These are phyloP conservation scores for Carassius carassius DNA, from an alignment of 2,113 vertebrate genomes.

Conservation along the genomic window DNA sequence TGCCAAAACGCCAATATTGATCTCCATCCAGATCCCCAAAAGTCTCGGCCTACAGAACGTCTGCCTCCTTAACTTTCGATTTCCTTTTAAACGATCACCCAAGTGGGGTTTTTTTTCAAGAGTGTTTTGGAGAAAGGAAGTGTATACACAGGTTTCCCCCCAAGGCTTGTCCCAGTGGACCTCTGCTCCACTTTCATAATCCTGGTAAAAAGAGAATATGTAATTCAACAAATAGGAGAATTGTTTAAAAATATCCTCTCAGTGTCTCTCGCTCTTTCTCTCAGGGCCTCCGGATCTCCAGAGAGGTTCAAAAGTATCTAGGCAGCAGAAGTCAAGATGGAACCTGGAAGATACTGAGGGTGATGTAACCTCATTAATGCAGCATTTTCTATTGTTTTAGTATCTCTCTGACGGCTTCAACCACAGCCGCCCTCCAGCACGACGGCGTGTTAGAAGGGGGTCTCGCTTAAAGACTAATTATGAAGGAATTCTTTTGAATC, in stretches of 20 bases:
- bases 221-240: conserved; percentile 50
- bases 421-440: not conserved
- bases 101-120: not conserved
- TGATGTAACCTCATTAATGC: conserved; percentile 38
- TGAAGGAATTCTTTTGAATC: not conserved
- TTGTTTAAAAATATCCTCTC: conserved; percentile 53
- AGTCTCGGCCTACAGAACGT: not conserved
- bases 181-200: conserved; percentile 52
- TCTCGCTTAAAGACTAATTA: not conserved
- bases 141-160: conserved; percentile 36
- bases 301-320: conserved; percentile 33
- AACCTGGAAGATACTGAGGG: conserved; percentile 12
- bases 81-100: conserved; percentile 17
- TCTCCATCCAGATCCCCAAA: conserved; percentile 27
- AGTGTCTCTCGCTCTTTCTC: conserved; percentile 2
- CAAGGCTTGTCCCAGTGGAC: conserved; percentile 35
- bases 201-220: conserved; percentile 49
- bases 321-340: conserved; percentile 15
- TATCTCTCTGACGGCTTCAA: not conserved
- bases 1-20: conserved; percentile 34
- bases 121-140: conserved; percentile 16
- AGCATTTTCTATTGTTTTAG: conserved; percentile 12
- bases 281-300: conserved; percentile 14
- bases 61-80: conserved; percentile 30
- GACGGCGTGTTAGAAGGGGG: not conserved